Percentiles rank a stretch among this genome's conserved stretches.
These are phyloP conservation scores for Larimichthys polyactis DNA, from an alignment of 2,113 vertebrate genomes.

Conservation along the genomic window DNA sequence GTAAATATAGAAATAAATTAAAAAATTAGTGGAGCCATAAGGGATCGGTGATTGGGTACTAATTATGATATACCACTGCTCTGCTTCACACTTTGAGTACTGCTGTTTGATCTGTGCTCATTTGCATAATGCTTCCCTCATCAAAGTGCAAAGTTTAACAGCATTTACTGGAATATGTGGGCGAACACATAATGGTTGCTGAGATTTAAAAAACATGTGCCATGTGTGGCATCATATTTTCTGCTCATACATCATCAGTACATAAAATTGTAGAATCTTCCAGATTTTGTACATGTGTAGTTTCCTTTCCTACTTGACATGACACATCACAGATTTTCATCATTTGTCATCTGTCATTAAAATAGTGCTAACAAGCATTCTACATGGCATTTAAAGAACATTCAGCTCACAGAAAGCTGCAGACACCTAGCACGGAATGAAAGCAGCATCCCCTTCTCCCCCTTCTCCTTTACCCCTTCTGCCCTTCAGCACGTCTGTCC, in stretches of 20 bases:
- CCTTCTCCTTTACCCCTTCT: not conserved
- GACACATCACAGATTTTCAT: too few relatives aligned
- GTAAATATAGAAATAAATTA: too few relatives aligned
- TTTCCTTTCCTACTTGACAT: not conserved
- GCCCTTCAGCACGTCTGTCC: not conserved
- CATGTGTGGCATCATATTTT: not conserved
- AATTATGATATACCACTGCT: too few relatives aligned
- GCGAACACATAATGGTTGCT: too few relatives aligned
- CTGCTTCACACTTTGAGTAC: too few relatives aligned
- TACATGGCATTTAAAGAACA: not conserved
- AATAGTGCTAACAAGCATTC: too few relatives aligned
- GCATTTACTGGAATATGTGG: conserved; percentile 8
- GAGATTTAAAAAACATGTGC: not conserved
- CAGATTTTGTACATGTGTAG: not conserved
- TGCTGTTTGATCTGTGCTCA: not conserved
- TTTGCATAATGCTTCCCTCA: conserved; percentile 2
- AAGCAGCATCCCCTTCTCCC: not conserved
- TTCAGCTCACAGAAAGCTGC: conserved; percentile 7
- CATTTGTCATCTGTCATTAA: not conserved
- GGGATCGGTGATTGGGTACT: too few relatives aligned
- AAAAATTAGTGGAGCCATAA: too few relatives aligned
- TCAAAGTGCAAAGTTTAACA: conserved; percentile 1
- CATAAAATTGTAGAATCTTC: not conserved
- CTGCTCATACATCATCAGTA: not conserved
- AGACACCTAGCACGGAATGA: not conserved